These are phyloP conservation scores for Boloria selene DNA, from an alignment of 2,888 invertebrate genomes.

Conservation along the genomic window DNA sequence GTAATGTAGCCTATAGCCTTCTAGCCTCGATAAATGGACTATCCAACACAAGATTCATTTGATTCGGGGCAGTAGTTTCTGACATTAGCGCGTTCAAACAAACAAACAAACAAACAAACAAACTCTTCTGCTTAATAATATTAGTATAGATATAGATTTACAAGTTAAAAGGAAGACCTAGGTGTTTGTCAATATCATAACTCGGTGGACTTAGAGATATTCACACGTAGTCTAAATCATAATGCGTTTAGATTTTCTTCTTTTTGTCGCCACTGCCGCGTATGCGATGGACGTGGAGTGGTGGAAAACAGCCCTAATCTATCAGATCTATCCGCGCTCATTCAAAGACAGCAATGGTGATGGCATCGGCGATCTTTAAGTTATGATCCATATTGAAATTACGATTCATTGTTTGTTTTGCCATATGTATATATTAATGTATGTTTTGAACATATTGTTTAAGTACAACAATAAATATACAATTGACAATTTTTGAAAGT, in stretches of 20 bases:
- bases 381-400: constrained; percentile 1
- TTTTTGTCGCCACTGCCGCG: constrained; percentile 22
- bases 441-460: background rate
- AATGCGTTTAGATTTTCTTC: constrained; percentile 31
- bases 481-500: no score
- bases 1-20: no score
- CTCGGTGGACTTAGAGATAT: constrained; percentile 3
- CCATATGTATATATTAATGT: no score
- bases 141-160: no score
- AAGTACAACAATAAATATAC: no score
- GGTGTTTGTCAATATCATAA: constrained; percentile 1
- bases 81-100: no score
- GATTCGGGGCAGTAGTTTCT: no score
- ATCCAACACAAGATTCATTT: no score
- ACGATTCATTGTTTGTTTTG: background rate
- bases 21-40: no score
- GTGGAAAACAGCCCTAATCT: constrained; percentile 89
- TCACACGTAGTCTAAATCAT: constrained; percentile 10
- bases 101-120: no score
- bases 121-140: no score
- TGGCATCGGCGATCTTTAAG: constrained; percentile 88
- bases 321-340: constrained; percentile 89
- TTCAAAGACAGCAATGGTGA: constrained; percentile 88
- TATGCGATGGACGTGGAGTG: constrained; percentile 76
- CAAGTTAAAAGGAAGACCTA: constrained; percentile 26